These are phyloP conservation scores for Aphrophora alni DNA, from an alignment of 2,888 invertebrate genomes.

Conservation along the genomic window DNA sequence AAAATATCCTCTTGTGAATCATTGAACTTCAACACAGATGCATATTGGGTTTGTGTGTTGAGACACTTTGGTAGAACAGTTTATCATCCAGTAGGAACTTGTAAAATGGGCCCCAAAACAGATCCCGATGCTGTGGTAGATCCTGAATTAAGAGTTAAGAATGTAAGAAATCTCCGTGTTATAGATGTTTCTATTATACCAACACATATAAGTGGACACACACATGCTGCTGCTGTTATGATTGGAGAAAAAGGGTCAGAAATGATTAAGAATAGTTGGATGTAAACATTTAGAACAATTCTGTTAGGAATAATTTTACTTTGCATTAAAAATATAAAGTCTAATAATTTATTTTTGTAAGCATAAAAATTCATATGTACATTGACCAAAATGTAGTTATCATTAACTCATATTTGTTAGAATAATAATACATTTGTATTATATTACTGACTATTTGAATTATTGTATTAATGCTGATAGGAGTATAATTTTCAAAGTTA, in stretches of 20 bases:
- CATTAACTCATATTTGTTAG: too few relatives aligned
- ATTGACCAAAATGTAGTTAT: too few relatives aligned
- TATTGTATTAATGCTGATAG: too few relatives aligned
- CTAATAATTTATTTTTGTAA: too few relatives aligned
- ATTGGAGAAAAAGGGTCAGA: constrained; percentile 55
- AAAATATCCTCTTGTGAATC: constrained; percentile 63
- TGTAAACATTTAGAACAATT: too few relatives aligned
- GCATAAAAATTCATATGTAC: too few relatives aligned
- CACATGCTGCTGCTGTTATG: constrained; percentile 63
- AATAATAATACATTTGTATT: too few relatives aligned
- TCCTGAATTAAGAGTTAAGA: constrained; percentile 61
- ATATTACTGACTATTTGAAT: too few relatives aligned
- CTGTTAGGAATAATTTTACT: too few relatives aligned
- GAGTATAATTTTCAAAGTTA: too few relatives aligned
- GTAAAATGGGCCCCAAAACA: constrained; percentile 66
- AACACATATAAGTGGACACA: constrained; percentile 63
- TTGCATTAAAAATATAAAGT: too few relatives aligned
- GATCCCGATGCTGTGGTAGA: constrained; percentile 60
- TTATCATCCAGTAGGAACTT: constrained; percentile 74
- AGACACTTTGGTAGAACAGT: constrained; percentile 62
- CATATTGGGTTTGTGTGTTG: constrained; percentile 66
- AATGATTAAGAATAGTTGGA: constrained; percentile 51
- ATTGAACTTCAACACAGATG: constrained; percentile 32
- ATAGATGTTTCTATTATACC: constrained; percentile 64
- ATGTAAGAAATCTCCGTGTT: constrained; percentile 62